Evolutionary conservation across 2,113 vertebrate genomes (phyloP).

Genomic region (Alexandromys fortis): DNA sequence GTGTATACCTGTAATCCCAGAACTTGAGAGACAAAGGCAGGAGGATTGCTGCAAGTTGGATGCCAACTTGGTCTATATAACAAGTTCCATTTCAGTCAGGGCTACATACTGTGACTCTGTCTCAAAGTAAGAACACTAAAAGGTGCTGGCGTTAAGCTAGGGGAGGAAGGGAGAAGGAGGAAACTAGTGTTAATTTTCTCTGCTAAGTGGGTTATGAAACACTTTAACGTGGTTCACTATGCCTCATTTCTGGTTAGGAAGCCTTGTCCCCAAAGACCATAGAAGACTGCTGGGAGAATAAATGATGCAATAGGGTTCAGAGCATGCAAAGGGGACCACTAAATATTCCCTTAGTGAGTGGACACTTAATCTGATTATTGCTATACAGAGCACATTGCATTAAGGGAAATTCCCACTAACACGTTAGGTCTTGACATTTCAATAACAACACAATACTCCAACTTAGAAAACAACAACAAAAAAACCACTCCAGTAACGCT

Average conservation of each 20-base stretch:
- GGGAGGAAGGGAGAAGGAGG: not conserved
- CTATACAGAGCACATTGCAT: not conserved
- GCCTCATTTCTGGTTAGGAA: constrained; percentile 49
- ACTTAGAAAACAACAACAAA: not conserved
- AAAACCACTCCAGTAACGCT: not conserved
- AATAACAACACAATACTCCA: constrained; percentile 17
- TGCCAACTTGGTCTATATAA: not conserved
- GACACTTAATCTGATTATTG: not conserved
- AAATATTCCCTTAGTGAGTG: constrained; percentile 30
- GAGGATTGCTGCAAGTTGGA: not conserved
- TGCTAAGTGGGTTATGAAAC: constrained; percentile 13
- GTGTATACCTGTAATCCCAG: no score
- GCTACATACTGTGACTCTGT: not conserved
- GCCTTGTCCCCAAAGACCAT: constrained; percentile 32
- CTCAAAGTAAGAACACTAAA: not conserved
- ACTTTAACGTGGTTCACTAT: constrained; percentile 40
- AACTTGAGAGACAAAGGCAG: not conserved
- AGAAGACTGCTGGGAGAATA: constrained; percentile 25
- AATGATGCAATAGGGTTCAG: constrained; percentile 37
- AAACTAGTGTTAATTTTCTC: constrained; percentile 24
- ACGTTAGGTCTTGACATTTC: not conserved
- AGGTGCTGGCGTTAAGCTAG: not conserved
- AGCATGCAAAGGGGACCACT: constrained; percentile 35
- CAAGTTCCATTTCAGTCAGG: not conserved
- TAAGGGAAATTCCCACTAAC: constrained; percentile 8